Percentiles rank a stretch among this genome's conserved stretches.
Conservation (phyloP, 2,113 vertebrate genomes). For the Serilophus lunatus region DNA sequence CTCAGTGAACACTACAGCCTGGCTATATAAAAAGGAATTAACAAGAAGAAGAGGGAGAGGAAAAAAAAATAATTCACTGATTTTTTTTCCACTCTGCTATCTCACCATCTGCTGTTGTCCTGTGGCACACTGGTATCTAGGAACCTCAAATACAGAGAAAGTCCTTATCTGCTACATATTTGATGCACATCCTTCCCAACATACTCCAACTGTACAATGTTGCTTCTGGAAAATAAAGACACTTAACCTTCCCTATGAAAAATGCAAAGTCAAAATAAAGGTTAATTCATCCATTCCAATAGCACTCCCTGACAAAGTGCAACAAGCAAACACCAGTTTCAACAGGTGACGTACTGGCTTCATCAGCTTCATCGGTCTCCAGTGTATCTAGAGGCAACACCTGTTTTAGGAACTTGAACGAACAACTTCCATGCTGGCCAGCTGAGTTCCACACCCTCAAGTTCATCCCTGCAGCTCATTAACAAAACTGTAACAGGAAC, state of each 20-base stretch:
- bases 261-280: neutral
- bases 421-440: neutral
- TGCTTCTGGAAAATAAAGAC: neutral
- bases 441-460: neutral
- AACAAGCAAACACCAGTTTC: neutral
- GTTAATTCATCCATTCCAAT: neutral
- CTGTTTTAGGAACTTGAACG: neutral
- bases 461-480: neutral
- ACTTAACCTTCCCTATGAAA: neutral
- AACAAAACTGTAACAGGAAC: neutral
- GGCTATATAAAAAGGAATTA: neutral
- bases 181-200: neutral
- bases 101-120: neutral
- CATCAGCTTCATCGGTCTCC: neutral
- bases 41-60: neutral
- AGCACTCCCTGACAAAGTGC: neutral
- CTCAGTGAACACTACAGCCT: neutral
- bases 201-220: neutral
- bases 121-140: neutral
- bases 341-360: neutral
- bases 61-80: fast-evolving
- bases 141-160: neutral
- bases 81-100: neutral
- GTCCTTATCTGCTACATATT: neutral
- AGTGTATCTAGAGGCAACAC: neutral